Evolutionary conservation across 2,113 vertebrate genomes (phyloP).

Genomic region (Chroicocephalus ridibundus): DNA sequence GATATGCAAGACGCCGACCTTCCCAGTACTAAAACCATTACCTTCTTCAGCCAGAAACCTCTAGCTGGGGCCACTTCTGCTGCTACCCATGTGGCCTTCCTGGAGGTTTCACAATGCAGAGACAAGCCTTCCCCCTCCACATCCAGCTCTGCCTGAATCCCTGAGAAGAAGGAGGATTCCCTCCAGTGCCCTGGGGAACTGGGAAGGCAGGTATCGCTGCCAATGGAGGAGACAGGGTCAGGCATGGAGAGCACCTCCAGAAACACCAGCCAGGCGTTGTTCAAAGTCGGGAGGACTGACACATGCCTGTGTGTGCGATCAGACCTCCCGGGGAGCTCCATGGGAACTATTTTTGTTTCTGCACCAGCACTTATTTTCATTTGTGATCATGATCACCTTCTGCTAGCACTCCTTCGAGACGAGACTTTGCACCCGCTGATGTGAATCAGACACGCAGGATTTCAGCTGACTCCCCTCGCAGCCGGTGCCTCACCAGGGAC

Average conservation of each 20-base stretch:
- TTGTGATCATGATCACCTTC: background rate
- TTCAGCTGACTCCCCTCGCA: background rate
- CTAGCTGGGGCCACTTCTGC: background rate
- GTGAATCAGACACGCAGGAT: background rate
- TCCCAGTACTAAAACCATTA: rapidly evolving
- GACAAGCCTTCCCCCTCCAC: background rate
- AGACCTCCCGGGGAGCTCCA: background rate
- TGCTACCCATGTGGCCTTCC: background rate
- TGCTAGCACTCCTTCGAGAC: background rate
- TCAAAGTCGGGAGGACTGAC: background rate
- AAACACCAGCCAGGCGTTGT: background rate
- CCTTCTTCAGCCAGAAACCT: background rate
- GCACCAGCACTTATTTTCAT: background rate
- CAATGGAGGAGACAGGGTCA: rapidly evolving
- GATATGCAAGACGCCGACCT: rapidly evolving
- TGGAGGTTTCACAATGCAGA: rapidly evolving
- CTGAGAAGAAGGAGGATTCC: background rate
- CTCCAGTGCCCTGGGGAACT: rapidly evolving
- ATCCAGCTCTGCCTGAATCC: background rate
- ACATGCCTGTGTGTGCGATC: background rate
- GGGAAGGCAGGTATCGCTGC: background rate
- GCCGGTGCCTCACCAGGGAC: background rate
- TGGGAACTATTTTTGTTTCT: background rate
- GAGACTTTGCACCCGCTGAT: background rate
- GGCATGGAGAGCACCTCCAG: background rate